A percentile compares a stretch with the other conserved stretches of the same genome.
Evolutionary conservation across 2,797 vertebrate genomes (phyloP).

Genomic region (Petrocephalus sullivani): DNA sequence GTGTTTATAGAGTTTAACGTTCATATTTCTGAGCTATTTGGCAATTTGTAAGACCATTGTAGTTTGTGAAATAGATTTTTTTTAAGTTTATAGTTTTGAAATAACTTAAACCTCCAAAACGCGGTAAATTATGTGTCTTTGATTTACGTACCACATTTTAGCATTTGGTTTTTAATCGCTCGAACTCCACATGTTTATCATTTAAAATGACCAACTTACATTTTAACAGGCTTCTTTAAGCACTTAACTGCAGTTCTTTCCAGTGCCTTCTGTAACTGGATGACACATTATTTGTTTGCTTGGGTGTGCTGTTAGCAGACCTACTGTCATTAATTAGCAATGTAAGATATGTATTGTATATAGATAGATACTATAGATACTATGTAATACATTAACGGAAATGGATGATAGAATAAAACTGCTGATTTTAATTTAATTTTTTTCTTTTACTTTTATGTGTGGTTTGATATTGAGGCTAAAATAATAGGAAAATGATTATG

Average conservation of each 20-base stretch:
- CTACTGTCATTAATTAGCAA: background rate
- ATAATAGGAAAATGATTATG: background rate
- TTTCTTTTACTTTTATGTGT: background rate
- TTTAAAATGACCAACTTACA: slow-evolving; percentile 38
- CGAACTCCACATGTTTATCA: background rate
- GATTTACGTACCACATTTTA: background rate
- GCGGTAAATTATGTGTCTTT: background rate
- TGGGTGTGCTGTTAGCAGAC: background rate
- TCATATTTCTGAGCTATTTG: too few species aligned
- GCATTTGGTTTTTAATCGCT: background rate
- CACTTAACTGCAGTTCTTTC: slow-evolving; percentile 18
- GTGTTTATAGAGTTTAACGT: too few species aligned
- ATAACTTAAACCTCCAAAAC: background rate
- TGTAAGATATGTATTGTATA: background rate
- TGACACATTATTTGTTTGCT: background rate
- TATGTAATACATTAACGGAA: background rate
- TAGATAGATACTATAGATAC: background rate
- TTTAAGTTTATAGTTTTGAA: background rate
- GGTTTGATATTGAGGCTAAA: background rate
- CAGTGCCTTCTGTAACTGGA: background rate
- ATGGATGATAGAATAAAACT: background rate
- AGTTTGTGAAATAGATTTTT: background rate
- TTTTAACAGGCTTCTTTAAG: slow-evolving; percentile 53
- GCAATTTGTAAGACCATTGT: too few species aligned
- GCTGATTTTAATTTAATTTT: background rate